Evolutionary conservation across 1,140 invertebrate genomes (phyloP).

Genomic region (Neodiprion virginianus): DNA sequence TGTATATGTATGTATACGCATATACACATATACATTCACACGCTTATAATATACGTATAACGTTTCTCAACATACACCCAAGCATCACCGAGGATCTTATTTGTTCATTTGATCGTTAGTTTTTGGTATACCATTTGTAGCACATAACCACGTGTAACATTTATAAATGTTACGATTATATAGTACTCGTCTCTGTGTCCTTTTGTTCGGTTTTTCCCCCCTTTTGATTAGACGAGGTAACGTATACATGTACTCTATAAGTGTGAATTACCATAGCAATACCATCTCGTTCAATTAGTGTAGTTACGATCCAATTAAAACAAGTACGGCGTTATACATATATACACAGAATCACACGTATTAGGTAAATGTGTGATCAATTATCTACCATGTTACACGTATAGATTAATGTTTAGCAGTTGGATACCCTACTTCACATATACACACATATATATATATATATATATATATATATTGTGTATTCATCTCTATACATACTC

Average conservation of each 20-base stretch:
- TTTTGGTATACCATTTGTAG: too few relatives aligned
- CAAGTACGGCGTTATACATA: neutral
- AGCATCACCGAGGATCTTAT: too few relatives aligned
- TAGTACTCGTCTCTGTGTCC: neutral
- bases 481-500: too few relatives aligned
- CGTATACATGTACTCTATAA: neutral
- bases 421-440: neutral
- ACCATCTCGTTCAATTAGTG: constrained; percentile 1
- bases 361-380: too few relatives aligned
- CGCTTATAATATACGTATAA: too few relatives aligned
- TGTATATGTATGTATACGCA: too few relatives aligned
- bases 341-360: neutral
- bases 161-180: neutral
- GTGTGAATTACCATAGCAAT: neutral
- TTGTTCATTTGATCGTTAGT: too few relatives aligned
- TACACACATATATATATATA: neutral
- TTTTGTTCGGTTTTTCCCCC: neutral
- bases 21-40: too few relatives aligned
- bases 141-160: neutral
- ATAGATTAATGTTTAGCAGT: neutral
- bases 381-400: too few relatives aligned
- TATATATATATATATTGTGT: too few relatives aligned
- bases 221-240: neutral
- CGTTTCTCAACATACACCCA: too few relatives aligned
- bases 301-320: neutral